Evolutionary conservation across 1,140 invertebrate species (phyloP), one percentile per base, ranked within the genome.

Genomic region (Plutomurus gul): DNA sequence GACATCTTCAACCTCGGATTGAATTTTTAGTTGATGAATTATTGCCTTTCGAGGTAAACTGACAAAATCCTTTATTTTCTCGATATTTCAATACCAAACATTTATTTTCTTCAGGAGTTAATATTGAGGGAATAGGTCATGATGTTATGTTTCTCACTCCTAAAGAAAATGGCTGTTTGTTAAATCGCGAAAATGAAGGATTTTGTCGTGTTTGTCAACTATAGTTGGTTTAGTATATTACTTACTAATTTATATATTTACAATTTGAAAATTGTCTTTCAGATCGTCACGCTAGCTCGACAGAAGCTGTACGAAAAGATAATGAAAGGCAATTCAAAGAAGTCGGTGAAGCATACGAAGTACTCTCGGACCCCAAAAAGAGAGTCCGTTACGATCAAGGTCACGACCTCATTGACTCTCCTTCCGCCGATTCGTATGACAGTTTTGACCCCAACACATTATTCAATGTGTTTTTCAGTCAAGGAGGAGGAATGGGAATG

Each of bases 311-410:
- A 84, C 93, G 94, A 76, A 93, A 93, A 84, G 94, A 96, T 84
- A 95, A 98, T 86, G 96, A 99, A 87, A 92, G 92, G 79, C 96
- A 95, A 84, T 99, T 99, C 87, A 99, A 99, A 87, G 97, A 99
- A 87, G 90, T 99, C 20, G 96, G 96, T 22, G 96, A 99, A 88
- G 97, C 97, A 0, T 99, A 99, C 86, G 94, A 94, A 65, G 92
- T 99, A 81, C 89, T 99, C 36, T 96, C 95, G 16, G 96, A 99
- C 89, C 90, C 92, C 0, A 95, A 94, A 83, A 98, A 99, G 87
- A 91, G 95, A 83, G 90, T 91, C 20, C 91, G 96, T 37, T 99
- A 98, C 85, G 97, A 99, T 86, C 94, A 91, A 84, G 96, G 96
- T 30, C 94, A 97, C 79, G 95, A 97, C 84, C 87, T 97, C 75